Evolutionary conservation across 2,888 invertebrate species (phyloP).

Genomic region (Parasteatoda lunata): DNA sequence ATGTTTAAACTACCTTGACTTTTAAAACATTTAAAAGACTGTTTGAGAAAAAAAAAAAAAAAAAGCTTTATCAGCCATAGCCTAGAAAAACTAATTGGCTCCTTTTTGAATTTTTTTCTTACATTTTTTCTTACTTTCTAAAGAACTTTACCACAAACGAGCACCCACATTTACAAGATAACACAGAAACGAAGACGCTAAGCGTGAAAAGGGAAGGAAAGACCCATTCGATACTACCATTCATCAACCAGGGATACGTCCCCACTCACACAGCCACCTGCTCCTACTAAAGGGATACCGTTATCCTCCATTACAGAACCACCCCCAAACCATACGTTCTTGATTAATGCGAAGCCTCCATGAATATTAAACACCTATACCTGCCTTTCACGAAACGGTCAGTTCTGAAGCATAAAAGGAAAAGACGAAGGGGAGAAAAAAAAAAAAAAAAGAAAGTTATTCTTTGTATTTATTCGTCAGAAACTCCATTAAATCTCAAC

Average conservation of each 20-base stretch:
- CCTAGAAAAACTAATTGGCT: no score
- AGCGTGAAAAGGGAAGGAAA: conserved; percentile 21
- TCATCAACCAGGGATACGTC: conserved; percentile 20
- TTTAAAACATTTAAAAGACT: no score
- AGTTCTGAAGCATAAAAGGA: conserved; percentile 28
- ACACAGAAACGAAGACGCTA: conserved; percentile 17
- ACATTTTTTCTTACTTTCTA: not conserved
- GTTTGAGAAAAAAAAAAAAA: no score
- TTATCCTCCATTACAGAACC: not conserved
- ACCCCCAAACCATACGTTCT: conserved; percentile 8
- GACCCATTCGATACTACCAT: conserved; percentile 39
- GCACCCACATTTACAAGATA: conserved; percentile 17
- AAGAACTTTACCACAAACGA: conserved; percentile 11
- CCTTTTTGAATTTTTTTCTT: not conserved
- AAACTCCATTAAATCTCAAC: conserved; percentile 42
- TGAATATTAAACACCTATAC: conserved; percentile 59
- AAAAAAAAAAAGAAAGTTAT: conserved; percentile 29
- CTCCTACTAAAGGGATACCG: not conserved
- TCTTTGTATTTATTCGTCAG: conserved; percentile 53
- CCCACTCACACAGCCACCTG: conserved; percentile 30
- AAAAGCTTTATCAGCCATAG: no score
- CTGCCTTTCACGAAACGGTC: conserved; percentile 48
- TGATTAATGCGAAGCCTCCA: conserved; percentile 57
- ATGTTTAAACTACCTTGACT: no score
- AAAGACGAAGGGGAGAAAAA: not conserved